A percentile compares a stretch with the other conserved stretches of the same genome.
These are phyloP conservation scores for Anoplolepis gracilipes DNA, from an alignment of 1,140 invertebrate genomes.

Conservation along the genomic window DNA sequence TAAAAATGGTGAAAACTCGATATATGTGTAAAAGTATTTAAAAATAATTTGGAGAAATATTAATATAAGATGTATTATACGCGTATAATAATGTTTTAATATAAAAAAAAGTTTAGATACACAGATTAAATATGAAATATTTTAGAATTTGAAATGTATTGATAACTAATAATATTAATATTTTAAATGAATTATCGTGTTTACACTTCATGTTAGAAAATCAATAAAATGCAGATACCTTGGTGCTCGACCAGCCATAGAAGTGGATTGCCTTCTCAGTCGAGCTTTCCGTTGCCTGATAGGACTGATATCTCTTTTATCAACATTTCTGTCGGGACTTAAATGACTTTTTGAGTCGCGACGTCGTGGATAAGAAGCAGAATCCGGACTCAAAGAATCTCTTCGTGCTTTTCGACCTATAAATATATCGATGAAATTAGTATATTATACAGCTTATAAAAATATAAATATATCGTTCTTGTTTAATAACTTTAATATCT, in stretches of 20 bases:
- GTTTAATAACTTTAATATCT: background rate
- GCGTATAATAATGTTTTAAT: background rate
- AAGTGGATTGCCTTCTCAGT: slow-evolving; percentile 92
- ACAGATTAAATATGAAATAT: slow-evolving; percentile 1
- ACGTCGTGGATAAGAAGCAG: slow-evolving; percentile 89
- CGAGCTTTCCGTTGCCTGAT: slow-evolving; percentile 88
- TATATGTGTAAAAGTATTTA: background rate
- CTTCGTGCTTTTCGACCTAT: slow-evolving; percentile 91
- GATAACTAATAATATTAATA: background rate
- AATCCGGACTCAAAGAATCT: slow-evolving; percentile 95
- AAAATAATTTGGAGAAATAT: background rate
- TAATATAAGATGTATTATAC: background rate
- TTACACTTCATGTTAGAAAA: slow-evolving; percentile 11
- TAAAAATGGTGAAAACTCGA: background rate
- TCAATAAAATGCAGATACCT: slow-evolving; percentile 76
- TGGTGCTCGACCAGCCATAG: slow-evolving; percentile 87
- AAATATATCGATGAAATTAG: slow-evolving; percentile 49
- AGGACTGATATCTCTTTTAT: slow-evolving; percentile 90
- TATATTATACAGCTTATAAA: background rate
- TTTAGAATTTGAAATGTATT: background rate
- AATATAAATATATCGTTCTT: background rate
- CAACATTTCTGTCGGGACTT: slow-evolving; percentile 91
- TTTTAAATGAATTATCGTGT: background rate
- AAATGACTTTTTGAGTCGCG: slow-evolving; percentile 92
- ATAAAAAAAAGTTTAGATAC: background rate